Percentiles rank a stretch among this genome's conserved stretches.
phyloP scores from a whole-genome alignment of 2,888 invertebrate genomes.

The Drosophila neonasuta region DNA sequence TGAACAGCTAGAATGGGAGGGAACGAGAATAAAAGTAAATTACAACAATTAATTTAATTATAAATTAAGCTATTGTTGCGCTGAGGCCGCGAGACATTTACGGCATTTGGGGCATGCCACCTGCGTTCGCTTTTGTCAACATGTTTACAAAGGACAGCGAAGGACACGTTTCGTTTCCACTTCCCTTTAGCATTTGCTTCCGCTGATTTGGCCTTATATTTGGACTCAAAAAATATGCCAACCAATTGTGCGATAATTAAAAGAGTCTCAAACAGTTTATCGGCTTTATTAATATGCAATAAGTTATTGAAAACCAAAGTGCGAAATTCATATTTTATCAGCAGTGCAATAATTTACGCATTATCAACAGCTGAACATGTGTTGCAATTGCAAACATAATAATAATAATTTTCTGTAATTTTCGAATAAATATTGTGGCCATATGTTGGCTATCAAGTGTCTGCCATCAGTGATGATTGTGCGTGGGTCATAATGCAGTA shows the following conservation, averaged over 20 bases:
- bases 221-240: conserved; percentile 30
- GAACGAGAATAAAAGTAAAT: conserved; percentile 51
- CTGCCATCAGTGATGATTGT: conserved; percentile 57
- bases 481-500: conserved; percentile 54
- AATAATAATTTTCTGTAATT: conserved; percentile 61
- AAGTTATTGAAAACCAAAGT: conserved; percentile 6
- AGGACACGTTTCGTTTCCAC: conserved; percentile 17
- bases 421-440: conserved; percentile 56
- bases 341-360: conserved; percentile 68
- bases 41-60: conserved; percentile 81
- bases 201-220: conserved; percentile 34
- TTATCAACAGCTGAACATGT: conserved; percentile 63
- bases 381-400: conserved; percentile 24
- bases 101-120: conserved; percentile 21
- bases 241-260: conserved; percentile 42
- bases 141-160: conserved; percentile 76
- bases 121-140: conserved; percentile 55
- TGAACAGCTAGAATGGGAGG: conserved; percentile 49
- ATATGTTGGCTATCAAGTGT: conserved; percentile 53
- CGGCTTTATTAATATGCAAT: conserved; percentile 43
- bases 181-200: not conserved
- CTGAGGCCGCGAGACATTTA: conserved; percentile 51
- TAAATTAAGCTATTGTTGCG: conserved; percentile 75
- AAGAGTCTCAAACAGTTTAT: conserved; percentile 19
- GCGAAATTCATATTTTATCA: conserved; percentile 56